Base-by-base conservation (phyloP, 2,113 vertebrate species). In the Colinus virginianus region DNA sequence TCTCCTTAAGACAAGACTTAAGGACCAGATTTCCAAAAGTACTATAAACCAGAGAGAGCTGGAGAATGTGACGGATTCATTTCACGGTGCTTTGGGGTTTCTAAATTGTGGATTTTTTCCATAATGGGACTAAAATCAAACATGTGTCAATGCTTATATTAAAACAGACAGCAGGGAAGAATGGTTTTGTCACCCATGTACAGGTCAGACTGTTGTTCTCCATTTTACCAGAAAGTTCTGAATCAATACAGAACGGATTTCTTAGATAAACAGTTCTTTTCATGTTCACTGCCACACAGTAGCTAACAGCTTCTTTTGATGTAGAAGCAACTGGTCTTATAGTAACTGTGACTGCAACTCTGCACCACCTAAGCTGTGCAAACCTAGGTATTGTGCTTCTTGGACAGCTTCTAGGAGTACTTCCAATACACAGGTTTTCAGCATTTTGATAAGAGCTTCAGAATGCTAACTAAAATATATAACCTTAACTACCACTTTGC, bases 31-130 rank as follows among this genome's bases (percentile, higher is more conserved):
- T 95, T 96, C 25, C 67, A 81, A 58, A 87, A 55, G 36, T 0
- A 0, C 6, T 40, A 22, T 62, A 7, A 59, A 70, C 64, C 72
- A 63, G 40, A 69, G 53, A 90, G 59, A 42, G 36, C 67, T 89
- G 84, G 51, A 91, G 46, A 87, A 91, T 49, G 53, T 90, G 81
- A 82, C 58, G 87, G 84, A 82, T 91, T 84, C 6, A 77, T 95
- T 96, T 95, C 71, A 90, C 0, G 2, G 76, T 74, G 19, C 55
- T 94, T 80, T 79, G 53, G 77, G 75, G 59, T 82, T 93, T 80
- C 45, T 76, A 79, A 94, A 77, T 42, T 70, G 36, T 62, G 42
- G 72, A 79, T 94, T 90, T 93, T 83, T 78, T 88, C 42, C 28
- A 49, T 87, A 83, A 87, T 46, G 38, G 34, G 34, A 67, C 42